These are phyloP conservation scores for Brachyalestes nurse DNA, from an alignment of 2,797 vertebrate genomes.

Conservation along the genomic window DNA sequence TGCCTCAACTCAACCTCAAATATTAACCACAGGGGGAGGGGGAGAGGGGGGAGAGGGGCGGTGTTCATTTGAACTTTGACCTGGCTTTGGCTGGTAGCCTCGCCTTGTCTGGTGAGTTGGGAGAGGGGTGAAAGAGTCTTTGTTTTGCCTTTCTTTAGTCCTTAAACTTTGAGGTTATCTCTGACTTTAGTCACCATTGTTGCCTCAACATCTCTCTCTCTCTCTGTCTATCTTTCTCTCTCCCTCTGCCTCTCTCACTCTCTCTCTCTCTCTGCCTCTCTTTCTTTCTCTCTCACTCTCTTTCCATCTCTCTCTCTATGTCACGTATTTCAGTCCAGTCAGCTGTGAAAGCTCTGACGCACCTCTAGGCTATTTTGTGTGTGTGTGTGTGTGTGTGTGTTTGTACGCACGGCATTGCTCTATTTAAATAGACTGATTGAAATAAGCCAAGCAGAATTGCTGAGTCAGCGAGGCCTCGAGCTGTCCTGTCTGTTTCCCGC, in stretches of 20 bases:
- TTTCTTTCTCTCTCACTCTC: conserved; percentile 66
- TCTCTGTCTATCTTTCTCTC: not conserved
- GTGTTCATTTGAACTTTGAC: conserved; percentile 31
- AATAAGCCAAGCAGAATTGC: conserved; percentile 51
- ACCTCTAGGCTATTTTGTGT: conserved; percentile 72
- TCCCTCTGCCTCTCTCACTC: conserved; percentile 64
- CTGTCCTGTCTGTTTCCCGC: conserved; percentile 35
- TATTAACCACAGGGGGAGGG: conserved; percentile 3
- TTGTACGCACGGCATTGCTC: conserved; percentile 17
- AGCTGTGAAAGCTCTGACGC: conserved; percentile 73
- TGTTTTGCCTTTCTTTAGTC: not conserved
- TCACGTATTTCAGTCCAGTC: conserved; percentile 73
- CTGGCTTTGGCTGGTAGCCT: conserved; percentile 26
- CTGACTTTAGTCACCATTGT: conserved; percentile 14
- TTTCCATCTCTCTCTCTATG: conserved; percentile 72
- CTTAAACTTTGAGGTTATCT: conserved; percentile 21
- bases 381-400: conserved; percentile 21
- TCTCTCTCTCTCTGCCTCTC: conserved; percentile 23
- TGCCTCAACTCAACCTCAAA: conserved; percentile 39
- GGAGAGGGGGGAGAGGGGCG: not conserved
- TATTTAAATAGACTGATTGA: conserved; percentile 56
- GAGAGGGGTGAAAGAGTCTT: conserved; percentile 8
- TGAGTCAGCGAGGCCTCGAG: conserved; percentile 53
- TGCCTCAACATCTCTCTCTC: not conserved
- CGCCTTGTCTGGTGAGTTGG: not conserved